Evolutionary conservation across 2,113 vertebrate genomes (phyloP), one percentile per base, ranked within the genome.

Genomic region (Brienomyrus longianalis): DNA sequence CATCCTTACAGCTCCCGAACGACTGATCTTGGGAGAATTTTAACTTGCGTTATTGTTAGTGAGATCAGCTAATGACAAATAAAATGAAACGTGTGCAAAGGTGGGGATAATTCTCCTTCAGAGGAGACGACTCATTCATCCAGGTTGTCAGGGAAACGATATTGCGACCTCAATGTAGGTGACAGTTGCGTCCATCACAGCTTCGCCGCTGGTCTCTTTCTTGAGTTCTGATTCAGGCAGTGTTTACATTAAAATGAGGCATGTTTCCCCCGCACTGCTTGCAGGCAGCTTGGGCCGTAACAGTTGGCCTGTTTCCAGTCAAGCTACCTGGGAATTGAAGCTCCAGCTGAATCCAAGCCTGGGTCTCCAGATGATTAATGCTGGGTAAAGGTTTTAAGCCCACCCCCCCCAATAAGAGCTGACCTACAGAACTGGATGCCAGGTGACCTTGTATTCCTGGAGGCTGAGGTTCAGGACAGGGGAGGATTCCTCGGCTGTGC

Each of bases 1-100:
- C 92, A 93, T 88, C 87, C 83, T 90, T 91, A 92, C 47, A 31
- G 91, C 85, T 48, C 23, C 54, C 21, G 59, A 70, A 48, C 95
- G 94, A 95, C 95, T 93, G 93, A 94, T 94, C 92, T 91, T 83
- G 83, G 92, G 86, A 91, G 92, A 92, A 86, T 92, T 89, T 92
- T 89, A 92, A 89, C 86, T 88, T 66, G 70, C 70, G 23, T 91
- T 94, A 92, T 91, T 90, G 91, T 93, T 94, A 92, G 91, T 93
- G 92, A 93, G 92, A 93, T 90, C 92, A 48, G 91, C 90, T 90
- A 92, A 88, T 91, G 92, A 92, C 91, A 89, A 66, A 91, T 77
- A 74, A 90, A 87, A 90, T 84, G 88, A 93, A 87, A 91, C 89
- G 91, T 91, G 92, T 91, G 88, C 83, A 54, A 70, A 23, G 8